Base-by-base conservation (phyloP, 1,140 invertebrate species). In the Ptiloglossa arizonensis region DNA sequence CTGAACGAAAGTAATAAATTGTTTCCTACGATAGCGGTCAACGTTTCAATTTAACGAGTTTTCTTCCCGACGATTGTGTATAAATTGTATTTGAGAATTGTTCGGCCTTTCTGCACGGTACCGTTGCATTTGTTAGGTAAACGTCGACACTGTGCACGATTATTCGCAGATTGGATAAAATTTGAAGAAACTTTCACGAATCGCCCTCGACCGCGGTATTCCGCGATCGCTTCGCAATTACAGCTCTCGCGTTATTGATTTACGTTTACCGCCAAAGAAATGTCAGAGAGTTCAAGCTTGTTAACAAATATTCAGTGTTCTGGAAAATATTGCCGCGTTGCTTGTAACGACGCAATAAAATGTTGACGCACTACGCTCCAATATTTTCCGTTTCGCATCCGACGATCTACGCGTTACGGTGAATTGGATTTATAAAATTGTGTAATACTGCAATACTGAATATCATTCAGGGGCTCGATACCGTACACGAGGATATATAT, bases 231-330 rank as follows among this genome's bases (percentile, higher is more conserved):
- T 9, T 8, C 13, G 22, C 27, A 15, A 57, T 57, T 57, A 32
- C 54, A 3, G 29, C 27, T 29, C 5, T 15, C 19, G 54, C 32
- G 32, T 57, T 32, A 57, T 57, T 17, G 54, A 57, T 57, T 32
- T 32, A 32, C 54, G 54, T 57, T 57, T 57, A 57, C 32, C 32
- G 27, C 19, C 27, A 57, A 57, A 29, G 27, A 57, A 57, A 57
- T 19, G 54, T 57, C 54, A 5, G 54, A 19, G 27, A 29, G 17
- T 57, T 19, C 15, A 32, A 32, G 19, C 27, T 5, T 57, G 54
- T 57, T 15, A 29, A 57, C 29, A 57, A 29, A 57, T 57, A 57
- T 17, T 5, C 54, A 57, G 29, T 19, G 52, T 22, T 11, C 52
- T 15, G 54, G 54, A 32, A 57, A 32, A 29, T 32, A 57, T 32